Base-by-base conservation (phyloP, 2,888 invertebrate species). In the Diloba caeruleocephala region DNA sequence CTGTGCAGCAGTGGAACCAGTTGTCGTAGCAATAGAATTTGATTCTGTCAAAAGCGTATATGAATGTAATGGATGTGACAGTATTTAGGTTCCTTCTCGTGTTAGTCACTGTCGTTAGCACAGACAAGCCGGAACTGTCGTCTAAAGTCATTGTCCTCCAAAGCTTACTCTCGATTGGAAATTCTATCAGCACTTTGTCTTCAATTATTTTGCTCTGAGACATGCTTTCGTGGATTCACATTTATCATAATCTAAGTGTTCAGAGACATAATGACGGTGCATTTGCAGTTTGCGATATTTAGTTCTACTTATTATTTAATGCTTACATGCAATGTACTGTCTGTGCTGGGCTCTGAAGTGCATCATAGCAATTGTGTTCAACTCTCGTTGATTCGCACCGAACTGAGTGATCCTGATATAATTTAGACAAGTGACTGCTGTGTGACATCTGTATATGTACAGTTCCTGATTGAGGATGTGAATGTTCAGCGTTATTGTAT, bases 221-320 rank as follows among this genome's bases (percentile, higher is more conserved):
- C 93, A 93, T 93, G 93, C 92, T 93, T 92, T 92, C 93, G 83
- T 92, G 92, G 93, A 89, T 87, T 85, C 78, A 84, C 76, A 55
- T 57, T 56, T 78, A 75, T 80, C 74, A 84, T 74, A 78, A 84
- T 77, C 87, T 90, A 91, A 79, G 89, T 92, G 89, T 90, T 87
- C 76, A 68, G 71, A 86, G 84, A 56, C 68, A 82, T 79, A 80
- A 88, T 91, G 92, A 86, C 82, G 82, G 92, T 92, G 92, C 92
- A 87, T 78, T 89, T 87, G 87, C 87, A 79, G 79, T 87, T 88
- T 89, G 88, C 89, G 85, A 87, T 86, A 85, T 85, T 87, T 79
- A 88, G 84, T 79, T 88, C 92, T 92, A 92, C 90, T 82, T 81
- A 82, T 72, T 75, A 79, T 75, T 73, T 21, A 70, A 79, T 83